phyloP scores from a whole-genome alignment of 2,888 invertebrate species.

The Ecdyonurus torrentis region DNA sequence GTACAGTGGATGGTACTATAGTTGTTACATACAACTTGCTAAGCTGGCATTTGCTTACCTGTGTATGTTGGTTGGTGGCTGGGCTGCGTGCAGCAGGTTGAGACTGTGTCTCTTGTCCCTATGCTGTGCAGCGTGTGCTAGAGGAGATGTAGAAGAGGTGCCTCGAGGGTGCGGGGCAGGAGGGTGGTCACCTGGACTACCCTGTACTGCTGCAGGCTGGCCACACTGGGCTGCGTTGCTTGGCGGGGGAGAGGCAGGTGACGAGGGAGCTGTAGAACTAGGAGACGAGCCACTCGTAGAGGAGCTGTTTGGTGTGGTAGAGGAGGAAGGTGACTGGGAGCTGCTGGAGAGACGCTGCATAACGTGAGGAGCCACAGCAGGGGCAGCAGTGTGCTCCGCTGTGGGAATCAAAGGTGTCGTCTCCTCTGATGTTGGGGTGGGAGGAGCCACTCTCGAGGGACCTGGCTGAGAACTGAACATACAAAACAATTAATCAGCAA shows the following conservation, averaged over 20 bases:
- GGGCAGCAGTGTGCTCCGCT: constrained; percentile 25
- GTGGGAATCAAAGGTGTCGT: constrained; percentile 40
- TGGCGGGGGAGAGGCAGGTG: constrained; percentile 47
- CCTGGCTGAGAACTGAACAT: constrained; percentile 42
- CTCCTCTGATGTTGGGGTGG: constrained; percentile 49
- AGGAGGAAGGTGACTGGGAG: constrained; percentile 35
- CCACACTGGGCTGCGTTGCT: background rate
- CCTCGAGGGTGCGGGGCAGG: constrained; percentile 7
- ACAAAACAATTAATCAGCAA: too few relatives aligned
- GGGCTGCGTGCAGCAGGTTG: constrained; percentile 25
- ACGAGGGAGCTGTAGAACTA: constrained; percentile 43
- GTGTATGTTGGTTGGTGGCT: background rate
- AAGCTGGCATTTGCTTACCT: too few relatives aligned
- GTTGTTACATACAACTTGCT: too few relatives aligned
- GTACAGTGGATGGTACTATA: too few relatives aligned
- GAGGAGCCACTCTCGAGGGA: constrained; percentile 49
- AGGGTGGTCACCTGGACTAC: constrained; percentile 1
- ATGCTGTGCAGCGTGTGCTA: constrained; percentile 15
- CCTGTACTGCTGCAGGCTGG: constrained; percentile 15
- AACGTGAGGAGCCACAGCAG: constrained; percentile 26
- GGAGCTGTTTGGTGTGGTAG: constrained; percentile 30
- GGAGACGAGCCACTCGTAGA: constrained; percentile 40
- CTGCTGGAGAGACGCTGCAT: constrained; percentile 29
- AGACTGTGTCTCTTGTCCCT: constrained; percentile 41
- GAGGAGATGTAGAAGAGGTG: background rate